Percentiles rank a stretch among this genome's conserved stretches.
Evolutionary conservation across 2,113 vertebrate species (phyloP).

Genomic region (Chaenocephalus aceratus): DNA sequence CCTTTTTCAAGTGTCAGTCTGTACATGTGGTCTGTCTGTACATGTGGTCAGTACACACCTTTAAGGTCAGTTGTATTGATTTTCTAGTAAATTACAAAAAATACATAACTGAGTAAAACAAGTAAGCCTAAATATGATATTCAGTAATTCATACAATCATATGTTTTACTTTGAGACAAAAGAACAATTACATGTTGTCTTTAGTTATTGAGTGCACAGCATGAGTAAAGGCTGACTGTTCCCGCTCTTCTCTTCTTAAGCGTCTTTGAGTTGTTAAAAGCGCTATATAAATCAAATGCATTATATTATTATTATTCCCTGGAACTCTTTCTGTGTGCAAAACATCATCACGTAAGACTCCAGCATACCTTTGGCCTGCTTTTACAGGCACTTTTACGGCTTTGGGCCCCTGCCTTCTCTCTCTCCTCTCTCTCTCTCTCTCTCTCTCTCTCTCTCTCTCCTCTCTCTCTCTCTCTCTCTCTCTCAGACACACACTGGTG

Average conservation of each 20-base stretch:
- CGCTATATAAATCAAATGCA: too few relatives aligned
- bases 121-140: neutral
- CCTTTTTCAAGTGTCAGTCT: too few relatives aligned
- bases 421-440: neutral
- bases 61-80: neutral
- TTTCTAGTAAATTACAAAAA: neutral
- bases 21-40: too few relatives aligned
- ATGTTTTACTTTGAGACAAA: neutral
- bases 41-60: too few relatives aligned
- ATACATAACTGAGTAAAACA: neutral
- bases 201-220: neutral
- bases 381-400: slow-evolving; percentile 53
- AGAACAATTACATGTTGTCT: neutral
- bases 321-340: slow-evolving; percentile 31
- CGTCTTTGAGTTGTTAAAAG: too few relatives aligned
- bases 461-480: neutral
- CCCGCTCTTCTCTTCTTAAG: neutral
- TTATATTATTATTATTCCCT: neutral
- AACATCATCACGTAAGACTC: slow-evolving; percentile 61
- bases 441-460: neutral
- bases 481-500: neutral
- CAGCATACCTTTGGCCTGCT: slow-evolving; percentile 52
- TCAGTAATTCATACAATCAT: neutral
- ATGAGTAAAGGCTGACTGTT: slow-evolving; percentile 19
- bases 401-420: slow-evolving; percentile 14